phyloP scores from a whole-genome alignment of 2,888 invertebrate genomes.

The Dynastes tityus region DNA sequence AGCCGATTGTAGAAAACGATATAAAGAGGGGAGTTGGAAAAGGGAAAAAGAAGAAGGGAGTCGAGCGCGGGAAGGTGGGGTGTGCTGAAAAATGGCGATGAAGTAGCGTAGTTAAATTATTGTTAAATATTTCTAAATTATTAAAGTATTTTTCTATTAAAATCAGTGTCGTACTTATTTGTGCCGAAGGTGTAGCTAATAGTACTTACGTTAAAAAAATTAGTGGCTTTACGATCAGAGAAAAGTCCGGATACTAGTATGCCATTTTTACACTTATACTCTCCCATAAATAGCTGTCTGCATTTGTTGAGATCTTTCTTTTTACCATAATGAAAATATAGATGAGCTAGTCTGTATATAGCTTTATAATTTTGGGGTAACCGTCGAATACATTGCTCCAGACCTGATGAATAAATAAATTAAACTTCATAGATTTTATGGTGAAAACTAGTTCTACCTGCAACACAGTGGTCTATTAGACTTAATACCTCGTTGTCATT shows the following conservation, averaged over 20 bases:
- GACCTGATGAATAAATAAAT: constrained; percentile 72
- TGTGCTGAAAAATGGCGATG: no score
- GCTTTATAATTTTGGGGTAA: constrained; percentile 96
- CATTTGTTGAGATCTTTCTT: constrained; percentile 81
- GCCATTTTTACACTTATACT: constrained; percentile 78
- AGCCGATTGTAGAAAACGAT: no score
- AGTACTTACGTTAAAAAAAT: constrained; percentile 88
- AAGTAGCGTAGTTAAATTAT: no score
- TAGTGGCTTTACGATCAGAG: constrained; percentile 85
- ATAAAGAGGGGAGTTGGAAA: no score
- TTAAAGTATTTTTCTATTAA: no score
- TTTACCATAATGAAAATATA: constrained; percentile 81
- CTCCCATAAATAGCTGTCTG: constrained; percentile 80
- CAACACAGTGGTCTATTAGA: constrained; percentile 66
- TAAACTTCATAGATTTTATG: not conserved
- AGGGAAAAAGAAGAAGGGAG: no score
- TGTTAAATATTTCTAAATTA: no score
- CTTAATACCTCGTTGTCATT: constrained; percentile 64
- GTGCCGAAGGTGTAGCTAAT: not conserved
- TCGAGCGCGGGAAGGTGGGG: no score
- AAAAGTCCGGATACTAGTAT: constrained; percentile 87
- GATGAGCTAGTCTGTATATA: constrained; percentile 88
- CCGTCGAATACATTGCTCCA: constrained; percentile 88
- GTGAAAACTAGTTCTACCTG: constrained; percentile 56
- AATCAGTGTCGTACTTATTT: no score